These are phyloP conservation scores for Dryadula phaetusa DNA, from an alignment of 2,888 invertebrate genomes.

Conservation along the genomic window DNA sequence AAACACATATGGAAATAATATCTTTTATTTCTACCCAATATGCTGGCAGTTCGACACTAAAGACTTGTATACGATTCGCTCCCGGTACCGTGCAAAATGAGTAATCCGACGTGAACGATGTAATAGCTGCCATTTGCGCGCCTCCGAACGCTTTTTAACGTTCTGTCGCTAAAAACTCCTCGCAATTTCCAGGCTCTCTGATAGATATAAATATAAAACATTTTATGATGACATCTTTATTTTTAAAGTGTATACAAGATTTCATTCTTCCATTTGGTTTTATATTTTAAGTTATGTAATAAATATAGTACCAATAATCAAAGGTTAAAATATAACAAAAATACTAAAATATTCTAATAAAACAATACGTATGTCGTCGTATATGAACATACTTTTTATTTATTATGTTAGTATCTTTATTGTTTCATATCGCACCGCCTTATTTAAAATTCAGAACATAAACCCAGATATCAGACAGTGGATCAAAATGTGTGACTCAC, in stretches of 20 bases:
- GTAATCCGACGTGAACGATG: constrained; percentile 26
- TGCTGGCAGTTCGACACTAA: constrained; percentile 15
- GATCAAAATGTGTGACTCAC: constrained; percentile 42
- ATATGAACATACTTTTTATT: constrained; percentile 1
- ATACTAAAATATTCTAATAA: too few relatives aligned
- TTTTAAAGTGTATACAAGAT: not conserved
- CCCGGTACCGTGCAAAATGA: constrained; percentile 34
- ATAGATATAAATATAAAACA: constrained; percentile 6
- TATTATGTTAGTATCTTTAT: constrained; percentile 17
- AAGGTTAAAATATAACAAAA: not conserved
- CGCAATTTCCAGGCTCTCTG: constrained; percentile 12
- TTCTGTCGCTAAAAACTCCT: constrained; percentile 25
- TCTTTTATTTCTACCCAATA: constrained; percentile 23
- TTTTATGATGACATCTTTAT: not conserved
- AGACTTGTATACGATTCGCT: constrained; percentile 21
- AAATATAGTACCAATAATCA: not conserved
- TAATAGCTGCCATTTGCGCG: constrained; percentile 28
- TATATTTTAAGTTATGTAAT: not conserved
- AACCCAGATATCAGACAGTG: constrained; percentile 42
- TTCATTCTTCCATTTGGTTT: not conserved
- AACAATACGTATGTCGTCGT: not conserved
- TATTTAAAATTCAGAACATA: constrained; percentile 44
- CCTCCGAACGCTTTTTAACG: constrained; percentile 20
- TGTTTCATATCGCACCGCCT: constrained; percentile 31
- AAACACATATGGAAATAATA: not conserved